Evolutionary conservation across 2,797 vertebrate species (phyloP).

Genomic region (Hypotaenidia okinawae): DNA sequence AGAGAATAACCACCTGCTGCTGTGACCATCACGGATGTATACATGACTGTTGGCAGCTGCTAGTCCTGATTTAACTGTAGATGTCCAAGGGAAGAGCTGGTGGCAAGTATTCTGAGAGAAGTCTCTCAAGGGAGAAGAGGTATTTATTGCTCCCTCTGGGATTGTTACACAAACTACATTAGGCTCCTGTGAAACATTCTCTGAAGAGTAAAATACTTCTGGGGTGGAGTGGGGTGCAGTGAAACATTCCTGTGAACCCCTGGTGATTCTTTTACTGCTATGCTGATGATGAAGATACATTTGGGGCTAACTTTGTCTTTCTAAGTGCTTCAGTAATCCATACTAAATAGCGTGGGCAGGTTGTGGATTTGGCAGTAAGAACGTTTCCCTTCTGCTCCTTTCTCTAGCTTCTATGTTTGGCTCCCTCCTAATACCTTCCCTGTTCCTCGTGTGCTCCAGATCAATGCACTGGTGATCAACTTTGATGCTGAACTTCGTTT

Average conservation of each 20-base stretch:
- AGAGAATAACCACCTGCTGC: background rate
- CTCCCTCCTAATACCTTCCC: background rate
- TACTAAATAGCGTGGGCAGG: background rate
- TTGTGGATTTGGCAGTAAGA: background rate
- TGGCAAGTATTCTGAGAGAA: background rate
- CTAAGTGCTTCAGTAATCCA: background rate
- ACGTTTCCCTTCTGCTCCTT: background rate
- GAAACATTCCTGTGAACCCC: background rate
- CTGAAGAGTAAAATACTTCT: background rate
- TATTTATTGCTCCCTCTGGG: background rate
- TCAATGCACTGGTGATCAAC: conserved; percentile 75
- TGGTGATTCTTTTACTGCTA: background rate
- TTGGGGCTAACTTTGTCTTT: background rate
- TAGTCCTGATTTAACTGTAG: background rate
- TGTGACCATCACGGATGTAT: background rate
- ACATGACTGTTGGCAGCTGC: background rate
- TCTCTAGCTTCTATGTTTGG: background rate
- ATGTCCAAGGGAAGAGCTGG: background rate
- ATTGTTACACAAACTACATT: background rate
- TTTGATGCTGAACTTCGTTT: conserved; percentile 88
- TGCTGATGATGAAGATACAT: background rate
- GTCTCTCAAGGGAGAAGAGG: background rate
- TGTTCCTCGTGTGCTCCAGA: conserved; percentile 71
- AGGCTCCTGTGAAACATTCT: background rate
- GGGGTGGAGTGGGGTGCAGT: background rate